Percentiles rank a stretch among this genome's conserved stretches.
Evolutionary conservation across 2,888 invertebrate species (phyloP).

Genomic region (Pseudeuparius sepicola): DNA sequence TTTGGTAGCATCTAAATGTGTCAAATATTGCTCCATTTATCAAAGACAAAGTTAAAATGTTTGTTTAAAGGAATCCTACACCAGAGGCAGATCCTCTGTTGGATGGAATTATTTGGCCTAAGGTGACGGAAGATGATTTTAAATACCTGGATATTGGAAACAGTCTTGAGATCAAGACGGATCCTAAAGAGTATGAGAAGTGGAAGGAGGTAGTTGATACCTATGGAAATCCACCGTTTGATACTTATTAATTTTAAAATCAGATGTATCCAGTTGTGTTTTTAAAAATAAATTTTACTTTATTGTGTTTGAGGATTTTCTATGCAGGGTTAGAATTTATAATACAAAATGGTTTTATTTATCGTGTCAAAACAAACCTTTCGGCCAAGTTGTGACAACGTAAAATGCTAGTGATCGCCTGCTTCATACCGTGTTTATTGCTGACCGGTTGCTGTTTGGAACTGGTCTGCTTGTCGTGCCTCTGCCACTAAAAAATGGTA

Average conservation of each 20-base stretch:
- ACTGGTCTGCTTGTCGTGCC: slow-evolving; percentile 8
- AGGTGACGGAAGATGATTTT: slow-evolving; percentile 16
- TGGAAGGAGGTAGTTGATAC: too few species aligned
- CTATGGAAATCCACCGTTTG: too few species aligned
- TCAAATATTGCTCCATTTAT: too few species aligned
- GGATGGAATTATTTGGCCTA: slow-evolving; percentile 23
- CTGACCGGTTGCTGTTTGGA: too few species aligned
- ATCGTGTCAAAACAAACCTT: neutral
- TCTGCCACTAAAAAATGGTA: slow-evolving; percentile 10
- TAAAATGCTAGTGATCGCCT: slow-evolving; percentile 20
- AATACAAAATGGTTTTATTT: too few species aligned
- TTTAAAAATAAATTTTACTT: too few species aligned
- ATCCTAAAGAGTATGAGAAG: slow-evolving; percentile 18
- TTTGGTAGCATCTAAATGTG: too few species aligned
- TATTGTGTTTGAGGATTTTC: too few species aligned
- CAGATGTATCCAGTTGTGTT: too few species aligned
- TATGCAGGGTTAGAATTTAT: too few species aligned
- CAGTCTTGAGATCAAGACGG: slow-evolving; percentile 17
- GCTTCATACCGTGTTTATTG: slow-evolving; percentile 11
- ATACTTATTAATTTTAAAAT: too few species aligned
- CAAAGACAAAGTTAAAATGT: neutral
- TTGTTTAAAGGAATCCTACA: slow-evolving; percentile 32
- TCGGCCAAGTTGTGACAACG: slow-evolving; percentile 15
- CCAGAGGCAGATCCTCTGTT: slow-evolving; percentile 22
- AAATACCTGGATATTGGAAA: slow-evolving; percentile 20